These are phyloP conservation scores for Morpho achilles DNA, from an alignment of 2,888 invertebrate species.

Conservation along the genomic window DNA sequence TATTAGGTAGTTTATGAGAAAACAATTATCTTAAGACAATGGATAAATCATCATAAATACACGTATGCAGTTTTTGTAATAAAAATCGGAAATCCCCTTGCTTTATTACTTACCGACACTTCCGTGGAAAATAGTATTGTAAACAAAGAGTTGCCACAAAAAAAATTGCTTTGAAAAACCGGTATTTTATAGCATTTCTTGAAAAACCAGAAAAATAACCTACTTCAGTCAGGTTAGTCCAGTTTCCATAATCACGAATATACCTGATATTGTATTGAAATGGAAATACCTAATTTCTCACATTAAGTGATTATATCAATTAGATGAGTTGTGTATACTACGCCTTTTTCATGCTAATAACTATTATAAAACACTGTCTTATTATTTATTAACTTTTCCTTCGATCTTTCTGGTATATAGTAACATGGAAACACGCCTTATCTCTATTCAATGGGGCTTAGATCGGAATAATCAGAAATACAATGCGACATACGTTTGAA, in stretches of 20 bases:
- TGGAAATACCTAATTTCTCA: conserved; percentile 29
- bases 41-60: conserved; percentile 43
- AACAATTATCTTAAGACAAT: conserved; percentile 50
- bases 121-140: conserved; percentile 50
- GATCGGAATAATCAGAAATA: conserved; percentile 72
- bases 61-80: conserved; percentile 39
- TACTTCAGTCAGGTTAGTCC: conserved; percentile 56
- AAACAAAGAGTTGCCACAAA: conserved; percentile 46
- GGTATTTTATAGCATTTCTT: conserved; percentile 50
- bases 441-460: conserved; percentile 65
- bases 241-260: conserved; percentile 51
- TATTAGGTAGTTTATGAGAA: conserved; percentile 56
- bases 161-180: conserved; percentile 52
- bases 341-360: conserved; percentile 2
- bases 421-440: conserved; percentile 51
- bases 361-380: conserved; percentile 1
- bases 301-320: conserved; percentile 1
- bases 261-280: conserved; percentile 46
- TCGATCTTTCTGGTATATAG: conserved; percentile 17
- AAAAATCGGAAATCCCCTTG: conserved; percentile 71
- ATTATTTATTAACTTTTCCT: conserved; percentile 20
- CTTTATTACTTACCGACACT: conserved; percentile 60
- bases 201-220: conserved; percentile 63
- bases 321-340: neutral
- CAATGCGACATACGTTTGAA: conserved; percentile 73